Conservation (phyloP, 2,113 vertebrate species). For the Salvelinus sp. region DNA sequence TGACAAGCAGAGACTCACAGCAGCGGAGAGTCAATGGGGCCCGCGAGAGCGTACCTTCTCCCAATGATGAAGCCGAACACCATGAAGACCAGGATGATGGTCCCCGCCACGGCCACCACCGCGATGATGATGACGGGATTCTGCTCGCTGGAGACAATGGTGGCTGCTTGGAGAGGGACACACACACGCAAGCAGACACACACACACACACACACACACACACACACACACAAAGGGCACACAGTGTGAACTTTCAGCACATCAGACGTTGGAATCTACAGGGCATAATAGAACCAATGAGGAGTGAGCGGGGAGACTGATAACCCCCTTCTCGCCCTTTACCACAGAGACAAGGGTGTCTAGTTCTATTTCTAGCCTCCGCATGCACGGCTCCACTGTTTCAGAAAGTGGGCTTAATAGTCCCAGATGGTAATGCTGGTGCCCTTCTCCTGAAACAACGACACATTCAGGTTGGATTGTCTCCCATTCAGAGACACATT, state of each 20-base stretch:
- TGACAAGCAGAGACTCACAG: slow-evolving; percentile 79
- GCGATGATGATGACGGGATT: slow-evolving; percentile 99
- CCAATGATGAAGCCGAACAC: slow-evolving; percentile 99
- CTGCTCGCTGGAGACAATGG: slow-evolving; percentile 94
- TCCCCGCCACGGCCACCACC: slow-evolving; percentile 96
- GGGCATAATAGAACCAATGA: slow-evolving; percentile 48
- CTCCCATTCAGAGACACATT: slow-evolving; percentile 53
- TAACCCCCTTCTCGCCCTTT: slow-evolving; percentile 24
- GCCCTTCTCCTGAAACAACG: slow-evolving; percentile 80
- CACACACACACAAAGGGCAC: slow-evolving; percentile 2
- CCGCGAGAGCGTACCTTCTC: slow-evolving; percentile 90
- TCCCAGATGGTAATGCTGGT: slow-evolving; percentile 69
- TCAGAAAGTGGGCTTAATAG: slow-evolving; percentile 81
- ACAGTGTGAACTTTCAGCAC: slow-evolving; percentile 32
- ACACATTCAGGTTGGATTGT: slow-evolving; percentile 78
- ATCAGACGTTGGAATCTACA: slow-evolving; percentile 37
- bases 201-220: not conserved
- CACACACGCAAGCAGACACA: slow-evolving; percentile 16
- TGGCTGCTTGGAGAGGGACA: slow-evolving; percentile 74
- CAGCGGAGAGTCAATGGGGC: slow-evolving; percentile 79
- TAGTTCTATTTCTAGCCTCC: slow-evolving; percentile 73
- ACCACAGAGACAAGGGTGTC: slow-evolving; percentile 17
- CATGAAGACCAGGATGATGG: slow-evolving; percentile 99
- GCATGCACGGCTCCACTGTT: slow-evolving; percentile 67
- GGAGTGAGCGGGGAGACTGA: slow-evolving; percentile 43